Percentiles rank a stretch among this genome's conserved stretches.
These are phyloP conservation scores for Catharus minimus DNA, from an alignment of 2,113 vertebrate species.

Conservation along the genomic window DNA sequence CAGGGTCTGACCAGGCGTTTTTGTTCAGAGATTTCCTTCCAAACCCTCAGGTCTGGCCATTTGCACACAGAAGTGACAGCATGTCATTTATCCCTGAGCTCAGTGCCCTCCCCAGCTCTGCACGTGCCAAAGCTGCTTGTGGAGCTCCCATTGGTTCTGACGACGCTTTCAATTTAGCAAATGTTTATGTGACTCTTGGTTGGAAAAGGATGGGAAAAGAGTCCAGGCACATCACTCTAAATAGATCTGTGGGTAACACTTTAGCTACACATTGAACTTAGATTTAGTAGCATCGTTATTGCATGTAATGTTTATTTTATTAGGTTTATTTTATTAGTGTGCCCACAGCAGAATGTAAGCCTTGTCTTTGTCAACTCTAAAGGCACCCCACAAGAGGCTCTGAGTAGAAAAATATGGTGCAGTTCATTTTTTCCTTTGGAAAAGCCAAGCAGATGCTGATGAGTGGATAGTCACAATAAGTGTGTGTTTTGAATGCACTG, in stretches of 20 bases:
- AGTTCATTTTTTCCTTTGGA: constrained; percentile 61
- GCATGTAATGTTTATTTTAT: constrained; percentile 69
- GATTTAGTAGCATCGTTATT: constrained; percentile 63
- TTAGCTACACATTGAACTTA: constrained; percentile 58
- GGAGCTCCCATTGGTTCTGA: constrained; percentile 28
- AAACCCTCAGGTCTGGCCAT: background rate
- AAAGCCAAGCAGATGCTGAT: constrained; percentile 63
- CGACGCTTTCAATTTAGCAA: background rate
- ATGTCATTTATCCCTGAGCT: background rate
- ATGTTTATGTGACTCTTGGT: constrained; percentile 32
- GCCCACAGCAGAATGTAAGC: constrained; percentile 57
- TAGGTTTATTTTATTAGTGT: constrained; percentile 67
- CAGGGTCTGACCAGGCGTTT: background rate
- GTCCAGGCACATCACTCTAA: constrained; percentile 40
- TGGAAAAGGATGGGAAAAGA: constrained; percentile 22
- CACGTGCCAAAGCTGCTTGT: background rate
- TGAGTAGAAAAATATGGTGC: constrained; percentile 64
- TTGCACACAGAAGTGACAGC: background rate
- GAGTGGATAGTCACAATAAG: constrained; percentile 14
- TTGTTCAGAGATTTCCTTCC: background rate
- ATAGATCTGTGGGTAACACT: constrained; percentile 66
- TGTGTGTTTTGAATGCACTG: constrained; percentile 32
- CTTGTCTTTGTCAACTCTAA: constrained; percentile 62
- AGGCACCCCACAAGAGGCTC: constrained; percentile 60
- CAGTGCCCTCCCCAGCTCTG: background rate